Evolutionary conservation across 30 jellyfish, hydroid and myxozoan genomes (phyloP), one percentile per base, ranked within the genome.

Genomic region (Turritopsis rubra): DNA sequence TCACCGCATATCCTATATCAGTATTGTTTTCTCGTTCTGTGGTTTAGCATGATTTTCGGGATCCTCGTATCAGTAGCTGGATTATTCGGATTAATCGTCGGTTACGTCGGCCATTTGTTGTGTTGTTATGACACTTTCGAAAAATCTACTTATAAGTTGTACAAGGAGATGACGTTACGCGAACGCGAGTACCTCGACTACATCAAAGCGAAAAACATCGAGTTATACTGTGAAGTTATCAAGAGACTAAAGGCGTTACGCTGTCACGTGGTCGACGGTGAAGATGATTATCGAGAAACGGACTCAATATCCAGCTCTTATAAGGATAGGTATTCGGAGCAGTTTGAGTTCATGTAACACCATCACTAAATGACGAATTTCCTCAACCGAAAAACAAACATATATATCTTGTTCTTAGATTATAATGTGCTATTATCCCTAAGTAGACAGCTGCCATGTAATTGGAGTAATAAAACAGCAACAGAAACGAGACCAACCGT

Each of bases 41-140:
- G 87, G 87, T 80, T 80, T 80, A 22, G 54, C 30, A 30, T 80
- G 22, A 80, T 66, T 29, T 9, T 80, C 54, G 81, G 87, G 13
- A 60, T 80, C 1, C 81, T 52, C 26, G 20, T 60, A 8, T 80
- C 87, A 5, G 18, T 31, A 24, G 7, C 53, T 41, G 87, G 87
- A 53, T 18, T 80, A 1, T 19, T 80, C 21, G 21, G 54, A 25
- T 23, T 21, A 26, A 80, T 80, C 30, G n/a, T 66, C 28, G 26
- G 52, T 7, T 41, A 41, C 13, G 13, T 41, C 60, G 60, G 60
- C 13, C 60, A 41, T 41, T 18, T 60, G 54, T 21, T 21, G 8
- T 60, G 87, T 60, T 41, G 60, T 41, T 41, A 41, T 41, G 60
- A 41, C 5, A 41, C 60, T 3, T 25, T 18, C 7, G 23, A 41